Conservation (phyloP, 2,113 vertebrate species). For the Xiphophorus hellerii region DNA sequence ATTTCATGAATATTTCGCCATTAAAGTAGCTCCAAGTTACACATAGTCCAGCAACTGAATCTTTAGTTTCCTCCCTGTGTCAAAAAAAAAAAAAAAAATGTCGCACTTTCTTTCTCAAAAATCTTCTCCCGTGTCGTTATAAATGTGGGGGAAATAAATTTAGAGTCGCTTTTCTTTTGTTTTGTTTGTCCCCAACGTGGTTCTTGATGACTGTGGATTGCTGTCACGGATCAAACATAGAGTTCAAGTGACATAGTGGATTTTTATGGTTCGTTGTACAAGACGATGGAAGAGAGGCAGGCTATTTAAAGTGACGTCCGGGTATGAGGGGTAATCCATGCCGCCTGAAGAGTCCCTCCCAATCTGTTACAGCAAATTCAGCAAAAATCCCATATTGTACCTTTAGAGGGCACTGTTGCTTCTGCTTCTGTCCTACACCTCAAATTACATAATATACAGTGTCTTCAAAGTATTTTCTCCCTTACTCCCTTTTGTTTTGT, state of each 20-base stretch:
- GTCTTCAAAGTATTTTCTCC: too few species aligned
- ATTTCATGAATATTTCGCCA: constrained; percentile 42
- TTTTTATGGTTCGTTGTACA: constrained; percentile 27
- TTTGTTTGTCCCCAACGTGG: too few species aligned
- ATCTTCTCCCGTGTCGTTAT: neutral
- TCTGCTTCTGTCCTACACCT: too few species aligned
- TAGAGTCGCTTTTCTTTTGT: neutral
- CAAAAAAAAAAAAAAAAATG: constrained; percentile 5
- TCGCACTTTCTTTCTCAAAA: constrained; percentile 21
- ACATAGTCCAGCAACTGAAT: constrained; percentile 21
- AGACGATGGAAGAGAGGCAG: constrained; percentile 28
- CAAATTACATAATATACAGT: too few species aligned
- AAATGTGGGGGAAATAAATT: neutral
- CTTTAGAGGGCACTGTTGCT: too few species aligned
- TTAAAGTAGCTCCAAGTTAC: constrained; percentile 36
- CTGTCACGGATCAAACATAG: neutral
- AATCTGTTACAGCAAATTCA: too few species aligned
- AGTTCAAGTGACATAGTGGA: constrained; percentile 6
- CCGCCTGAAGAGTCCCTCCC: neutral
- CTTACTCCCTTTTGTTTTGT: too few species aligned
- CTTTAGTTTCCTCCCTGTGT: constrained; percentile 4
- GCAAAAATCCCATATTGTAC: too few species aligned
- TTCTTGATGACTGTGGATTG: neutral
- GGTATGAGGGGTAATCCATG: constrained; percentile 40
- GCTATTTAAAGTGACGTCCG: neutral